Evolutionary conservation across 2,888 invertebrate species (phyloP), one percentile per base, ranked within the genome.

Genomic region (Pterobdella sp.): DNA sequence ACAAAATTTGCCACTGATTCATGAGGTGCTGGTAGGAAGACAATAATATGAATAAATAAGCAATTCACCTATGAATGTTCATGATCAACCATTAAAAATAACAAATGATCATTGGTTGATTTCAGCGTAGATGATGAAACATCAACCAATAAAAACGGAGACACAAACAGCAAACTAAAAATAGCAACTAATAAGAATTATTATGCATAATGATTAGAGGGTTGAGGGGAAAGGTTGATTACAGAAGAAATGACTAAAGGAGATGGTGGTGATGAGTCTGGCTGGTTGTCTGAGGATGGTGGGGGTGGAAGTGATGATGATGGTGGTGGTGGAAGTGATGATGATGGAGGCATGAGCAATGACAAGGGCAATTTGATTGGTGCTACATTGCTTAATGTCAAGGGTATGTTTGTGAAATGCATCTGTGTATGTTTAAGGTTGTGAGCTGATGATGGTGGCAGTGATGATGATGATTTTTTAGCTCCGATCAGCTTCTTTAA

Each of bases 381-480:
- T 22, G 42, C 7, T 42, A 18, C 7, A 42, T 7, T 42, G 7
- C 10, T 42, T 42, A 18, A 42, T 42, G 42, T 42, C 7, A 18
- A 42, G 22, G 49, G 10, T 42, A 22, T 14, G 49, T 7, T 42
- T 14, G 49, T 22, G 49, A 42, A 22, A 22, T 42, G 22, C 10
- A 26, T 4, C 18, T 56, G 60, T 3, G 7, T 22, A 18, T 26
- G 60, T 14, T 42, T 7, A 42, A 14, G 42, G 18, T 42, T 7
- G 18, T 7, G 42, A 42, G 42, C 7, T 42, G 42, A 42, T 14
- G 42, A 42, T 14, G 42, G 18, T 42, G 42, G 18, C 7, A 18
- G 18, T n/a, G 60, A 56, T 56, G 60, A 56, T 56, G 60, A 56
- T 56, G 60, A 56, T 4, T 22, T n/a, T n/a, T 56, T 56, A 26